These are phyloP conservation scores for Drosophila limbata DNA, from an alignment of 2,888 invertebrate genomes.

Conservation along the genomic window DNA sequence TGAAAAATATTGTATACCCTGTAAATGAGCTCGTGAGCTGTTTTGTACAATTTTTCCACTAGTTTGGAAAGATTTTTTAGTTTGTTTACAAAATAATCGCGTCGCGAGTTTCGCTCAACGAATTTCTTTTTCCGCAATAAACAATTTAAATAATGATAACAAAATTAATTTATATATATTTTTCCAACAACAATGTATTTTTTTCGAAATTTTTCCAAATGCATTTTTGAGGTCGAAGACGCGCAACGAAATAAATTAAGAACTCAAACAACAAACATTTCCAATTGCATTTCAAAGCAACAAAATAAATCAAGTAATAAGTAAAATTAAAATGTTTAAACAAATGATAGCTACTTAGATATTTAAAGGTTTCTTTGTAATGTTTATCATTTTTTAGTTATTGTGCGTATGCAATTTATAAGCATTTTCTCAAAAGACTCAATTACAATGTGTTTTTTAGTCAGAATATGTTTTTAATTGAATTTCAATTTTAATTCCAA, in stretches of 20 bases:
- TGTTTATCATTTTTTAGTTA: slow-evolving; percentile 53
- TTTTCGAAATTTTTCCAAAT: slow-evolving; percentile 20
- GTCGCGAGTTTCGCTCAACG: slow-evolving; percentile 42
- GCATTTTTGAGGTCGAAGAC: slow-evolving; percentile 23
- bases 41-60: slow-evolving; percentile 35
- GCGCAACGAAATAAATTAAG: slow-evolving; percentile 46
- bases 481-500: slow-evolving; percentile 59
- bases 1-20: slow-evolving; percentile 37
- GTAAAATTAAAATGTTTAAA: slow-evolving; percentile 19
- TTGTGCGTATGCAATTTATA: slow-evolving; percentile 47
- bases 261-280: slow-evolving; percentile 49
- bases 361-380: slow-evolving; percentile 59
- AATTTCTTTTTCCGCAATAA: slow-evolving; percentile 35
- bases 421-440: slow-evolving; percentile 54
- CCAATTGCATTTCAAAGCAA: slow-evolving; percentile 66
- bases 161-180: slow-evolving; percentile 17
- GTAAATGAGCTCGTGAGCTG: slow-evolving; percentile 51
- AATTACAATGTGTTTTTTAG: slow-evolving; percentile 48
- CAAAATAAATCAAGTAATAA: slow-evolving; percentile 27
- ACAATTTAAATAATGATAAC: slow-evolving; percentile 7
- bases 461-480: slow-evolving; percentile 51
- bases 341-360: slow-evolving; percentile 43
- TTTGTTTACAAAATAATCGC: slow-evolving; percentile 19
- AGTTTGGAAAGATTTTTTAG: slow-evolving; percentile 17
- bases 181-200: slow-evolving; percentile 1